Base-by-base conservation (phyloP, 2,113 vertebrate species). In the Rhinoptilus africanus region DNA sequence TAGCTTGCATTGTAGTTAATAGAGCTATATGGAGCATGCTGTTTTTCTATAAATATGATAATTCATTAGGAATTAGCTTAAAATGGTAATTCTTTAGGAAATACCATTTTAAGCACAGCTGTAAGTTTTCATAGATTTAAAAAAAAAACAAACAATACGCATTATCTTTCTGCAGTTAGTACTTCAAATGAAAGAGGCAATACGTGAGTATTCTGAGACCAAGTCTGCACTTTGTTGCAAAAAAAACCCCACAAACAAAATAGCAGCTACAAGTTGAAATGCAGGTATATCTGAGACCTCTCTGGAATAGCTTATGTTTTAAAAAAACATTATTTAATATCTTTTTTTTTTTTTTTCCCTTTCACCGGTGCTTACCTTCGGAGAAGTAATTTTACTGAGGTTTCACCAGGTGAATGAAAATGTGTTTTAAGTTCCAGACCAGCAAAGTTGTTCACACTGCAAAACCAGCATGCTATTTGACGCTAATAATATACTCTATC, bases 1-100 rank as follows among this genome's bases (percentile, higher is more conserved):
- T 96, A 60, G 67, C 73, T 93, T 94, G 66, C 68, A 54, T 72
- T 96, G 81, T 92, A 88, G 57, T 93, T 95, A 67, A 32, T 69
- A 89, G 76, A 94, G 43, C 90, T 97, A 20, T 93, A 39, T 37
- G 60, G 76, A 95, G 92, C 84, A 74, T 93, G 80, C 16, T 73
- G 19, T 91, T 95, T 85, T 85, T 76, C 62, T 85, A 18, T 68
- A 43, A 87, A 53, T 80, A 50, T 6, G 13, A 22, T 77, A 74
- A 81, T 93, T 93, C 76, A 22, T 64, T 92, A 87, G 43, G 89
- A 93, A 93, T 91, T 89, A 56, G 57, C 88, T 96, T 96, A 45
- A 93, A 96, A 89, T 66, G 39, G 75, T 69, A 56, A 32, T 37
- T 77, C 48, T 27, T 50, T 83, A 39, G 35, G 39, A 92, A 75